These are phyloP conservation scores for Cataglyphis livida DNA, from an alignment of 2,888 invertebrate genomes.

Conservation along the genomic window DNA sequence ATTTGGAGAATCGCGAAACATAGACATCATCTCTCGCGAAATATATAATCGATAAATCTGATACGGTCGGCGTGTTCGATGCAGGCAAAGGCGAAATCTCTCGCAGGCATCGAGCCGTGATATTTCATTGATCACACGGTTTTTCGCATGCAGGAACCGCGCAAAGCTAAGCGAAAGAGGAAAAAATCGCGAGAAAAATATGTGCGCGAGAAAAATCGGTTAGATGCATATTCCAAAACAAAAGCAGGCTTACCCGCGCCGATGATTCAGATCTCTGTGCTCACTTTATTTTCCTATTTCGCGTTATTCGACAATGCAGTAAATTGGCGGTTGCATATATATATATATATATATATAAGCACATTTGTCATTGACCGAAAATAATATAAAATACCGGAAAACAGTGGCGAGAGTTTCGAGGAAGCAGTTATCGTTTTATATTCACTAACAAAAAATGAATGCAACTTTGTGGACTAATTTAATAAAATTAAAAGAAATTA, in stretches of 20 bases:
- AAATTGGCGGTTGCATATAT: constrained; percentile 44
- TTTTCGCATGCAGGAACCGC: constrained; percentile 43
- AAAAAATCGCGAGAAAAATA: constrained; percentile 23
- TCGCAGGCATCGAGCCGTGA: background rate
- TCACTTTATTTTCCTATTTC: constrained; percentile 56
- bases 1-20: constrained; percentile 4
- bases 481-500: constrained; percentile 30
- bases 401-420: constrained; percentile 14
- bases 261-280: constrained; percentile 53
- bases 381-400: constrained; percentile 41
- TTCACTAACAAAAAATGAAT: background rate
- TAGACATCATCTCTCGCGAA: background rate
- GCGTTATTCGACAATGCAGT: constrained; percentile 43
- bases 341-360: constrained; percentile 4
- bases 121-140: constrained; percentile 48
- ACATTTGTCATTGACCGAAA: background rate
- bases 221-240: constrained; percentile 61
- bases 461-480: constrained; percentile 14
- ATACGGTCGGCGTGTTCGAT: background rate
- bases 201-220: constrained; percentile 43
- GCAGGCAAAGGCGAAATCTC: constrained; percentile 16
- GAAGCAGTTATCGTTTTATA: constrained; percentile 2
- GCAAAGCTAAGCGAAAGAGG: constrained; percentile 6
- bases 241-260: constrained; percentile 62
- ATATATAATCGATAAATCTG: constrained; percentile 39